Conservation (phyloP, 2,888 invertebrate species). For the Ophion obscuratus region DNA sequence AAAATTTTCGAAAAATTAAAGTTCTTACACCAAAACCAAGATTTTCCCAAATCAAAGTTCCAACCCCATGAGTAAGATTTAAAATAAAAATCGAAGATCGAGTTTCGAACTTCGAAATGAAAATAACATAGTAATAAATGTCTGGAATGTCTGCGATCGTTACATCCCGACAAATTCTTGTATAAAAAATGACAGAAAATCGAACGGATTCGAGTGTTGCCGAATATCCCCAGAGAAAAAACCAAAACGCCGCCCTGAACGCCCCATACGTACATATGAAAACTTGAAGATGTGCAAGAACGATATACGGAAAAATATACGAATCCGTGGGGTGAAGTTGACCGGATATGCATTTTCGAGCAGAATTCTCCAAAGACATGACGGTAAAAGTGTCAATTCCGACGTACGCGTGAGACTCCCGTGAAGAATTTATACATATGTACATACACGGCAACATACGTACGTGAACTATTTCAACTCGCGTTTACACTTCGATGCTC, state of each 20-base stretch:
- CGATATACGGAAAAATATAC: not conserved
- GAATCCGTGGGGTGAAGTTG: slow-evolving; percentile 26
- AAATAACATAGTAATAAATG: not conserved
- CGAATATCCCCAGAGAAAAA: not conserved
- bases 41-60: not conserved
- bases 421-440: not conserved
- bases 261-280: not conserved
- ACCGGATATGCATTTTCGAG: not conserved
- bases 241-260: not conserved
- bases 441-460: not conserved
- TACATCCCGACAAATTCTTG: not conserved
- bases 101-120: not conserved
- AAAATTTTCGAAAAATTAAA: not conserved
- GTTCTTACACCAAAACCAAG: not conserved
- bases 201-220: not conserved
- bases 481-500: slow-evolving; percentile 34
- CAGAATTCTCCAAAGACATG: not conserved
- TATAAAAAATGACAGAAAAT: not conserved
- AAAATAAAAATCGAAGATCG: no score
- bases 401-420: not conserved
- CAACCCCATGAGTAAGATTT: not conserved
- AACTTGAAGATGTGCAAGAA: not conserved
- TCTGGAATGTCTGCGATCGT: not conserved
- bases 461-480: slow-evolving; percentile 36
- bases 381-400: slow-evolving; percentile 26